phyloP scores from a whole-genome alignment of 2,797 vertebrate genomes.

The Falco peregrinus region DNA sequence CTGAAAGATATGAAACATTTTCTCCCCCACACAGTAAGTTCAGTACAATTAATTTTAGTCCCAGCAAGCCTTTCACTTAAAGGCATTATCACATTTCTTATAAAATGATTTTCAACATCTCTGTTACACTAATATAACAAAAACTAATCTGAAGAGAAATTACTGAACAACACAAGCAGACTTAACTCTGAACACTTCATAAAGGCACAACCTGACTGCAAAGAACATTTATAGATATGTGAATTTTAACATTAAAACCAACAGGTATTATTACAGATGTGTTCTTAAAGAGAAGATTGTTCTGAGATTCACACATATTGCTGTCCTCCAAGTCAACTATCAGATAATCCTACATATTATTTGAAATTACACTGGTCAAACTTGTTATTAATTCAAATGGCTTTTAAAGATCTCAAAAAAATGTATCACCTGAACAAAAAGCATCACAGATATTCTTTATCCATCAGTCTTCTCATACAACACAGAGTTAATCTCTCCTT shows the following conservation, averaged over 20 bases:
- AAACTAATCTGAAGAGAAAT: neutral
- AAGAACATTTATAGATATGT: neutral
- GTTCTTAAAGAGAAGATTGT: neutral
- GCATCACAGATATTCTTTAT: neutral
- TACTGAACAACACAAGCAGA: neutral
- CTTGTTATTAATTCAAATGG: neutral
- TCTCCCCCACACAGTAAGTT: neutral
- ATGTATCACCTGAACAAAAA: neutral
- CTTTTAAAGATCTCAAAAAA: neutral
- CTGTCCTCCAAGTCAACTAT: neutral
- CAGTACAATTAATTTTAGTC: constrained; percentile 24
- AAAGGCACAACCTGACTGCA: neutral
- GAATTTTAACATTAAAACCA: neutral
- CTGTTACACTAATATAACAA: neutral
- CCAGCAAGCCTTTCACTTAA: neutral
- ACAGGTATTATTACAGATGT: neutral
- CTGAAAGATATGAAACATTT: constrained; percentile 11
- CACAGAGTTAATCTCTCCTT: neutral
- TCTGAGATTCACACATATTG: neutral
- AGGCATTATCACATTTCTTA: constrained; percentile 13
- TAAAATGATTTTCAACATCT: constrained; percentile 1
- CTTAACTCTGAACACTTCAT: neutral
- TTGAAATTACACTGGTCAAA: neutral
- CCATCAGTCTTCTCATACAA: neutral
- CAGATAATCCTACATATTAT: neutral